Conservation (phyloP, 2,888 invertebrate genomes). For the Cheilosia variabilis region DNA sequence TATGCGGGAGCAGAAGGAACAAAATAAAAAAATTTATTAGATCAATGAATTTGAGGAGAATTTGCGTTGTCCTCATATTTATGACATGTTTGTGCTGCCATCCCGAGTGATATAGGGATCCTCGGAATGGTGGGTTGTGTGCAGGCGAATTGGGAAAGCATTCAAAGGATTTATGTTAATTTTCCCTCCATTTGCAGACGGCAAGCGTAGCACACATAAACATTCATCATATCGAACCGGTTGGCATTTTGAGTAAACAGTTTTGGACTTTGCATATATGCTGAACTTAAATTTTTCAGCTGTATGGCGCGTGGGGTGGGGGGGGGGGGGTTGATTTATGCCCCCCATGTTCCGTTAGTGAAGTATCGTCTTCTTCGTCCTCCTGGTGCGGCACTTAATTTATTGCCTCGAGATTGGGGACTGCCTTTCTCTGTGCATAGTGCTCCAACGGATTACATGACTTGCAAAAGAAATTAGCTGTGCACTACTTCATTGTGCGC, state of each 20-base stretch:
- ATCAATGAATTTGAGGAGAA: conserved; percentile 60
- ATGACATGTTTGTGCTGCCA: conserved; percentile 63
- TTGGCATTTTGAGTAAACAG: conserved; percentile 67
- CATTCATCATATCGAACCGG: conserved; percentile 72
- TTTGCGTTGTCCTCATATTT: conserved; percentile 58
- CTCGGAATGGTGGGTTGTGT: conserved; percentile 19
- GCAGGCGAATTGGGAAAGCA: conserved; percentile 18
- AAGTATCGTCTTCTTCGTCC: conserved; percentile 55
- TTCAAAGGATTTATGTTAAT: conserved; percentile 70
- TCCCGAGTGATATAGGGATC: conserved; percentile 43
- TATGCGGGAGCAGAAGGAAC: conserved; percentile 83
- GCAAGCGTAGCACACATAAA: conserved; percentile 24
- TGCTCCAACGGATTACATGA: conserved; percentile 41
- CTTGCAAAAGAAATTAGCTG: conserved; percentile 54
- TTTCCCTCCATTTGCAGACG: conserved; percentile 29
- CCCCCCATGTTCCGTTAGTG: conserved; percentile 33
- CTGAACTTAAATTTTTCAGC: conserved; percentile 66
- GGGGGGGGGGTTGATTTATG: conserved; percentile 57
- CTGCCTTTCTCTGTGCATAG: neutral
- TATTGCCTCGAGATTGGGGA: conserved; percentile 39
- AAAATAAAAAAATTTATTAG: conserved; percentile 53
- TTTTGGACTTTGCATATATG: conserved; percentile 67
- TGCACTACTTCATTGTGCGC: conserved; percentile 9
- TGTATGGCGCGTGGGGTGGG: neutral
- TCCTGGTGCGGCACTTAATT: conserved; percentile 51